Conservation (phyloP, 2,113 vertebrate species). For the Zapornia atra region DNA sequence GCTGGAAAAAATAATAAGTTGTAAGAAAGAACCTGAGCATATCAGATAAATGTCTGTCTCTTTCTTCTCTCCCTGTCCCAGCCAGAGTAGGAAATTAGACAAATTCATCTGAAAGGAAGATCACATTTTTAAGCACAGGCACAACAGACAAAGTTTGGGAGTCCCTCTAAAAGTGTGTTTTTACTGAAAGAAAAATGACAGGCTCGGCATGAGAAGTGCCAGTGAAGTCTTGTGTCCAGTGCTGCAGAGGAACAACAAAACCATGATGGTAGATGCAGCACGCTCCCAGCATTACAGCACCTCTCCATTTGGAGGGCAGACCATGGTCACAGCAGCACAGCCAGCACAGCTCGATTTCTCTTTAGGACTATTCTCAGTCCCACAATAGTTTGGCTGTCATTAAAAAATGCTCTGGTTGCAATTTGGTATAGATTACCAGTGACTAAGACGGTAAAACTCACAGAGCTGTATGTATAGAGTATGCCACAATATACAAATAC, state of each 20-base stretch:
- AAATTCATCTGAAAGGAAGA: background rate
- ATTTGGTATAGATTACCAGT: background rate
- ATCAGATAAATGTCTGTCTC: background rate
- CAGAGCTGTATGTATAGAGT: rapidly evolving
- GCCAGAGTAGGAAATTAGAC: background rate
- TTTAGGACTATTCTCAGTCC: background rate
- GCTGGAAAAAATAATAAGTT: background rate
- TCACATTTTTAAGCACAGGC: background rate
- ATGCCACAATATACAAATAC: background rate
- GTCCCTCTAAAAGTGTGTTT: background rate
- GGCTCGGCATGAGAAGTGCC: background rate
- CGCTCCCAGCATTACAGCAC: rapidly evolving
- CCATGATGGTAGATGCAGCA: rapidly evolving
- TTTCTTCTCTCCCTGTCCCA: background rate
- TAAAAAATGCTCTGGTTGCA: background rate
- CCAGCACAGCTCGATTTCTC: background rate
- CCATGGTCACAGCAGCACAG: background rate
- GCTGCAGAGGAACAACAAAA: background rate
- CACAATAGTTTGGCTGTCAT: background rate
- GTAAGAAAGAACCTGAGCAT: background rate
- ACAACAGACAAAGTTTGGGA: rapidly evolving
- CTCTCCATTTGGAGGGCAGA: rapidly evolving
- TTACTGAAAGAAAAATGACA: background rate
- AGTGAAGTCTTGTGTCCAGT: background rate
- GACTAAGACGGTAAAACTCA: background rate